Base-by-base conservation (phyloP, 2,797 vertebrate genomes). In the Limosa lapponica region DNA sequence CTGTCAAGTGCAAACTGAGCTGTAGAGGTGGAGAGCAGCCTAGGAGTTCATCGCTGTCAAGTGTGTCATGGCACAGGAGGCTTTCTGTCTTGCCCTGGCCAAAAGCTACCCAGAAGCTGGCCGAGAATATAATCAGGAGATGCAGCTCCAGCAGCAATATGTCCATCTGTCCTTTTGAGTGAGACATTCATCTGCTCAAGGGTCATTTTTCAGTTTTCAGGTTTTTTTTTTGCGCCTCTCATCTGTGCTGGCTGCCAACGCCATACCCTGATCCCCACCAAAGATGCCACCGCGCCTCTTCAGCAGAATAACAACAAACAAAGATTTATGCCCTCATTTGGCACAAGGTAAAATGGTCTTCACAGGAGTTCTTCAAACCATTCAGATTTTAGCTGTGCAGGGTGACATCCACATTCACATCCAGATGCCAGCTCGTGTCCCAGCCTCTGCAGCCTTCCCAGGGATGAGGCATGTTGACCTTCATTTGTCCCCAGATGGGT, bases 161-260 rank as follows among this genome's bases (percentile, higher is more conserved):
- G 5, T 79, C 57, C 57, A n/a, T 36, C 62, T 1, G 3, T 19
- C 44, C 16, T 84, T 90, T 11, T 65, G n/a, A 82, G 70, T 0
- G 5, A 62, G 43, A 70, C 9, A 30, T 88, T 70, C 3, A 2
- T 74, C 65, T 86, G 19, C 48, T 17, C 25, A 59, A 58, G 65
- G 51, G 44, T 32, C 2, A 48, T 58, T 90, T 87, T 77, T 66
- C 18, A 48, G 43, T 61, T 72, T 85, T 51, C 28, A 80, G 30
- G 36, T 2, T 4, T 49, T 64, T 62, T 62, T 23, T 54, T 54
- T 54, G 16, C 28, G 8, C 43, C 22, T 41, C 27, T 67, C 11
- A 87, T 54, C 37, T 44, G 65, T 0, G 0, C 64, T 79, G 74
- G 19, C 37, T 82, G 36, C 19, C 0, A 0, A 30, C 27, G 71